Evolutionary conservation across 2,888 invertebrate species (phyloP).

Genomic region (Protodeltote pygarga): DNA sequence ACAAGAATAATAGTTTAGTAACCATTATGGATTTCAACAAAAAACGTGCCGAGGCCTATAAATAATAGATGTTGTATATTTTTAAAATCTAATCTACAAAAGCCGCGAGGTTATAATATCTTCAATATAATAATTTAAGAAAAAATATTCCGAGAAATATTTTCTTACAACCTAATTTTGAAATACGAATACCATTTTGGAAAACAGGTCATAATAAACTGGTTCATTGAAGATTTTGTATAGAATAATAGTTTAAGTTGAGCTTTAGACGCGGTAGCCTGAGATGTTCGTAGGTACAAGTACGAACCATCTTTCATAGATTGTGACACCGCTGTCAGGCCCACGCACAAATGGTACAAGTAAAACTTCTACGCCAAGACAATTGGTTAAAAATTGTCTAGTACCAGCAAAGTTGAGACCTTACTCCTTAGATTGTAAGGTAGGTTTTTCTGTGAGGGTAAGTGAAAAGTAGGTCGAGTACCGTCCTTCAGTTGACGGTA

Average conservation of each 20-base stretch:
- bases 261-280: slow-evolving; percentile 17
- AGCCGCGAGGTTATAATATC: slow-evolving; percentile 22
- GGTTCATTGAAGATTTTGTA: not conserved
- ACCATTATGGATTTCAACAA: no score
- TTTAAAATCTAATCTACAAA: no score
- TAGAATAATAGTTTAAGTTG: not conserved
- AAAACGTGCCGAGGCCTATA: no score
- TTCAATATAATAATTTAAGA: slow-evolving; percentile 17
- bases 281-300: slow-evolving; percentile 25
- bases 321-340: slow-evolving; percentile 42
- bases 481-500: slow-evolving; percentile 33
- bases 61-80: no score
- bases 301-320: slow-evolving; percentile 49
- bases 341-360: slow-evolving; percentile 45
- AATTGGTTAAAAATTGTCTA: slow-evolving; percentile 45
- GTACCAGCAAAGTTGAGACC: slow-evolving; percentile 7
- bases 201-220: slow-evolving; percentile 19
- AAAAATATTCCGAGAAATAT: slow-evolving; percentile 12
- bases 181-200: slow-evolving; percentile 5
- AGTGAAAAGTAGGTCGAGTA: slow-evolving; percentile 35
- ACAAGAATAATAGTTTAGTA: no score
- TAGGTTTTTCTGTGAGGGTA: not conserved
- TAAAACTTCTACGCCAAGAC: slow-evolving; percentile 44
- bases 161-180: slow-evolving; percentile 33
- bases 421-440: not conserved